phyloP scores from a whole-genome alignment of 2,113 vertebrate species.

The Sylvia atricapilla region DNA sequence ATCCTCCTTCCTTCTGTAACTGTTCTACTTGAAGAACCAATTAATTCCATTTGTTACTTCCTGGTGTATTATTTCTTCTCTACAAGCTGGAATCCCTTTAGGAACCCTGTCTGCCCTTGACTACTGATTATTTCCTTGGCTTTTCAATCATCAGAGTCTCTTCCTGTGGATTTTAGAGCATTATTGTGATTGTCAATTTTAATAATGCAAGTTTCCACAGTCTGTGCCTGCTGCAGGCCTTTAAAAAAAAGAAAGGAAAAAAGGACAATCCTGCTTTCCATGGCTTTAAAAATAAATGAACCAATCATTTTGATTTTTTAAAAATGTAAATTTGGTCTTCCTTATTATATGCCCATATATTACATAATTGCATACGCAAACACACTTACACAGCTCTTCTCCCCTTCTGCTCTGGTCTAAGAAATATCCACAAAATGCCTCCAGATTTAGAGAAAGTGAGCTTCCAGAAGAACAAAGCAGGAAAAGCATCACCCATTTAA shows the following conservation, averaged over 20 bases:
- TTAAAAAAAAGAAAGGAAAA: not conserved
- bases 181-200: slow-evolving; percentile 33
- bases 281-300: not conserved
- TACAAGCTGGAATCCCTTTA: slow-evolving; percentile 53
- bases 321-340: not conserved
- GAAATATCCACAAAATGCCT: not conserved
- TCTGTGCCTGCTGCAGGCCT: not conserved
- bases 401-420: not conserved
- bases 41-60: slow-evolving; percentile 65
- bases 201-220: slow-evolving; percentile 25
- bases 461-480: not conserved
- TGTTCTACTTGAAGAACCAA: slow-evolving; percentile 49
- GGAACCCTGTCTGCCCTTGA: slow-evolving; percentile 35
- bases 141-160: slow-evolving; percentile 42
- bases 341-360: not conserved
- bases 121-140: slow-evolving; percentile 41
- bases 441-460: not conserved
- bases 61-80: slow-evolving; percentile 48
- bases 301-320: not conserved
- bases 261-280: not conserved
- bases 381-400: not conserved
- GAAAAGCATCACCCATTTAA: not conserved
- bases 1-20: slow-evolving; percentile 44
- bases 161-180: slow-evolving; percentile 42
- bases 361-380: not conserved